phyloP scores from a whole-genome alignment of 1,140 invertebrate genomes.

The Rhopalosiphum maidis region DNA sequence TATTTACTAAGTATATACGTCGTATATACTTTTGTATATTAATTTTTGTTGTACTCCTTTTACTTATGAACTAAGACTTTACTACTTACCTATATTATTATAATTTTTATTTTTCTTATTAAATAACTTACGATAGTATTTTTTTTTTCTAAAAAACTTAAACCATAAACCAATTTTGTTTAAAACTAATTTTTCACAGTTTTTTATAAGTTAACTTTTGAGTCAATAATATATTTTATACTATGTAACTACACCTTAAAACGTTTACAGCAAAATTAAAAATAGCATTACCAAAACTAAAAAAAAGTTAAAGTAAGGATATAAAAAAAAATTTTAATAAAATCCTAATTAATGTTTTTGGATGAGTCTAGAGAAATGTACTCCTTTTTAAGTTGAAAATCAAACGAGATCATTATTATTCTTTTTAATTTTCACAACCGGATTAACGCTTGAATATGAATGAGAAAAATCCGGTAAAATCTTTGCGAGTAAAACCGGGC shows the following conservation, averaged over 20 bases:
- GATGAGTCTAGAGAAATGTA: not conserved
- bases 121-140: not conserved
- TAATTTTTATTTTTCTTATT: not conserved
- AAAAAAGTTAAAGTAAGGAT: not conserved
- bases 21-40: not conserved
- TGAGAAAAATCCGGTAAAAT: not conserved
- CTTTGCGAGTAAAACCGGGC: not conserved
- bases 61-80: not conserved
- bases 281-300: not conserved
- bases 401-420: too few relatives aligned
- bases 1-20: not conserved
- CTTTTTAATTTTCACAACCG: not conserved
- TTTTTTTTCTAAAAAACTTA: not conserved
- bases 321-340: not conserved
- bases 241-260: not conserved
- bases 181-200: too few relatives aligned
- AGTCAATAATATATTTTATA: not conserved
- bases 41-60: not conserved
- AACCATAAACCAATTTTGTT: too few relatives aligned
- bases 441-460: not conserved
- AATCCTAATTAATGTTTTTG: not conserved
- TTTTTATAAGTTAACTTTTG: not conserved
- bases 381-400: not conserved
- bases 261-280: not conserved
- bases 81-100: not conserved